A percentile compares a stretch with the other conserved stretches of the same genome.
Conservation (phyloP, 2,113 vertebrate species). For the Nicator chloris region DNA sequence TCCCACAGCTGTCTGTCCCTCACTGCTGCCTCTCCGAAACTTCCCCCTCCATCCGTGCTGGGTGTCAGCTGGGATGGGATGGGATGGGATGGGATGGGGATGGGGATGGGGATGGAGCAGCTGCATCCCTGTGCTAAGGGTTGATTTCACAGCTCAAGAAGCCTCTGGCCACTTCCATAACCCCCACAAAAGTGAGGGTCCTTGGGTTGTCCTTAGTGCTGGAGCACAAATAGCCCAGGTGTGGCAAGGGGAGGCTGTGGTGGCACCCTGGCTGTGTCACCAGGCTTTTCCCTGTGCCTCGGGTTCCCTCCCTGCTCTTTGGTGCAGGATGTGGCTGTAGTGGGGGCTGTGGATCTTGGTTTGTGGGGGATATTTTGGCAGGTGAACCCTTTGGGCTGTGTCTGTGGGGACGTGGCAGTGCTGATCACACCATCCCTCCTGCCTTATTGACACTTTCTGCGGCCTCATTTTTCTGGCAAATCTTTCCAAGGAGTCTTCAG, state of each 20-base stretch:
- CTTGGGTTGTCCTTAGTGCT: background rate
- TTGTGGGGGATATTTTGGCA: background rate
- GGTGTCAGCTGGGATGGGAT: background rate
- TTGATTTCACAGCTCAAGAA: background rate
- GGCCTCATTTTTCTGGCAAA: background rate
- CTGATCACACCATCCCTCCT: background rate
- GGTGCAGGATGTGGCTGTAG: accelerated
- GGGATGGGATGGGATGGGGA: background rate
- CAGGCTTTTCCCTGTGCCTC: background rate
- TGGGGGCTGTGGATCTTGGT: background rate
- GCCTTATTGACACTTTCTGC: background rate
- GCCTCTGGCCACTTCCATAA: background rate
- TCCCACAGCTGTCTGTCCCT: background rate
- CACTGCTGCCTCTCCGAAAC: background rate
- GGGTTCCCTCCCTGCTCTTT: background rate
- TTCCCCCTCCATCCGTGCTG: accelerated
- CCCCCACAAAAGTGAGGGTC: accelerated
- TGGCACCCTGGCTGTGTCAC: background rate
- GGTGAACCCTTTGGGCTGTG: background rate
- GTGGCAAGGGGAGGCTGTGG: background rate
- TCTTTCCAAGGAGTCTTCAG: background rate
- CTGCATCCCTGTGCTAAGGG: accelerated
- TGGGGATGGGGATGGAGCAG: background rate
- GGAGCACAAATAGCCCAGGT: accelerated
- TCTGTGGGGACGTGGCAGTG: accelerated